Conservation (phyloP, 53 echinoderm and acorn worm species). For the Henricia sp. region DNA sequence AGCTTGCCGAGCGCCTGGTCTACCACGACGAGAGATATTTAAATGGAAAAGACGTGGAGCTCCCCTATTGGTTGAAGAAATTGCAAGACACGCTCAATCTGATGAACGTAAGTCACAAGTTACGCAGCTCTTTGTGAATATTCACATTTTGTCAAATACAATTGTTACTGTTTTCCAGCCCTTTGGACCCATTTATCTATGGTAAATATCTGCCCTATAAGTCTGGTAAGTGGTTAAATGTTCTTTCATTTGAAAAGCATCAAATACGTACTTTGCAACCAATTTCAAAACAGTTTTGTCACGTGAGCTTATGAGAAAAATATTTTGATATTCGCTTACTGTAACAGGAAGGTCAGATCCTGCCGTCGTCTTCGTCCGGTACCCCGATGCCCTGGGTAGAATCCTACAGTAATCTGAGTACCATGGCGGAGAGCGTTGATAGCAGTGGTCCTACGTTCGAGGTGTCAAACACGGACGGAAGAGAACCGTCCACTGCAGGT, state of each 20-base stretch:
- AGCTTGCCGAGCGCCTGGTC: constrained; percentile 85
- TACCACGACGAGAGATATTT: constrained; percentile 93
- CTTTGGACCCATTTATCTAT: too few species aligned
- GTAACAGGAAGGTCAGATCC: constrained; percentile 92
- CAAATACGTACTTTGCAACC: too few species aligned
- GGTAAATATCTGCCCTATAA: too few species aligned
- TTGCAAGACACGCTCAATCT: constrained; percentile 67
- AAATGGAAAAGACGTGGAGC: constrained; percentile 72
- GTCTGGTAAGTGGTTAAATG: too few species aligned
- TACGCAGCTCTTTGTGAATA: too few species aligned
- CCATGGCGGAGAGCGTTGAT: constrained; percentile 65
- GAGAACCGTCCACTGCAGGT: constrained; percentile 5
- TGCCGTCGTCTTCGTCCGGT: constrained; percentile 84
- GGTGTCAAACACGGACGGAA: constrained; percentile 19
- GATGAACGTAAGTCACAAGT: constrained; percentile 73
- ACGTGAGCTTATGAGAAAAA: too few species aligned
- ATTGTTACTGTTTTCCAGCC: too few species aligned
- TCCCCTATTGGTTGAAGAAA: constrained; percentile 82
- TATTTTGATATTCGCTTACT: too few species aligned
- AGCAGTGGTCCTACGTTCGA: constrained; percentile 59
- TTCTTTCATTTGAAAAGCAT: too few species aligned
- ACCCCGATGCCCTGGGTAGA: constrained; percentile 99
- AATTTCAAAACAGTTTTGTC: too few species aligned
- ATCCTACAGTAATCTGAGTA: constrained; percentile 93
- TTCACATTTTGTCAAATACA: too few species aligned